Evolutionary conservation across 2,888 invertebrate species (phyloP).

Genomic region (Meteorus cinctellus): DNA sequence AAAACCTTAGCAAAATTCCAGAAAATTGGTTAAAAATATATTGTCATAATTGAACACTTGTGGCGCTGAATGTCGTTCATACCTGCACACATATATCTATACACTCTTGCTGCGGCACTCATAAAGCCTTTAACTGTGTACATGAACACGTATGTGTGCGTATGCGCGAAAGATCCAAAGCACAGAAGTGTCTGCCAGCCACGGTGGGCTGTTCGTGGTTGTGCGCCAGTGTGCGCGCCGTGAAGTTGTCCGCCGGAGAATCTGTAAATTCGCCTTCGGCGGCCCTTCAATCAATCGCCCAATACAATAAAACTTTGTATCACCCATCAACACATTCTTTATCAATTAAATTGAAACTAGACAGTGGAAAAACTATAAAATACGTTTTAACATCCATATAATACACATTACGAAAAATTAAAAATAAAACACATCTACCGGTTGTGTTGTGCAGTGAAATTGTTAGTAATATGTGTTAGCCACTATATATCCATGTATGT

Average conservation of each 20-base stretch:
- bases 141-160: too few relatives aligned
- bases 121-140: too few relatives aligned
- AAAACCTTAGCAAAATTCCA: too few relatives aligned
- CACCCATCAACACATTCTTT: background rate
- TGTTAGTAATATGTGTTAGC: background rate
- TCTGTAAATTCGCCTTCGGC: constrained; percentile 34
- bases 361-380: background rate
- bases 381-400: too few relatives aligned
- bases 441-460: background rate
- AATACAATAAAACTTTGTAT: background rate
- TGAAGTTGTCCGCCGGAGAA: constrained; percentile 41
- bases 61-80: too few relatives aligned
- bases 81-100: too few relatives aligned
- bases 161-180: constrained; percentile 2
- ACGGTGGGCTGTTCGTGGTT: constrained; percentile 47
- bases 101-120: too few relatives aligned
- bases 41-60: too few relatives aligned
- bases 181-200: constrained; percentile 47
- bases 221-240: constrained; percentile 35
- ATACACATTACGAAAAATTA: background rate
- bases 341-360: background rate
- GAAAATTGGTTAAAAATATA: too few relatives aligned
- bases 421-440: constrained; percentile 6
- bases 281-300: constrained; percentile 14
- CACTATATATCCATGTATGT: background rate